Evolutionary conservation across 2,113 vertebrate genomes (phyloP).

Genomic region (Passer montanus): DNA sequence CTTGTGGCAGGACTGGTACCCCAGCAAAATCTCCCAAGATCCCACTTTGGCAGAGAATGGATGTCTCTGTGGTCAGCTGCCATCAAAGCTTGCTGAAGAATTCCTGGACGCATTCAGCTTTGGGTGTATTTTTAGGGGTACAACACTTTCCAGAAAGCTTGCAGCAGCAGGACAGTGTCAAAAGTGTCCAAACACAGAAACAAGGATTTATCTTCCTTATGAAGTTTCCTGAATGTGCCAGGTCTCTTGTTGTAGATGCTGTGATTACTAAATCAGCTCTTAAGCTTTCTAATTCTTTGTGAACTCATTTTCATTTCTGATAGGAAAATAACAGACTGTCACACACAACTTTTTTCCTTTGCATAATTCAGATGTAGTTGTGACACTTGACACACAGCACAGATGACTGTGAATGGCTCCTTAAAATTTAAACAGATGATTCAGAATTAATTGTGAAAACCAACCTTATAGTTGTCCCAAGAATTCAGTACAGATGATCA

Average conservation of each 20-base stretch:
- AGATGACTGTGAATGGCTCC: slow-evolving; percentile 31
- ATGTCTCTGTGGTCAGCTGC: background rate
- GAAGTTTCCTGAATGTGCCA: background rate
- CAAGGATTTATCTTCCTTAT: background rate
- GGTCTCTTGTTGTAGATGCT: background rate
- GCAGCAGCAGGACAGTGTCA: background rate
- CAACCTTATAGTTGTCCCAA: background rate
- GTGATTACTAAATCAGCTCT: slow-evolving; percentile 16
- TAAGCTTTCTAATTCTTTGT: slow-evolving; percentile 3
- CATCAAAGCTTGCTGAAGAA: background rate
- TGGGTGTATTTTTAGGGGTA: background rate
- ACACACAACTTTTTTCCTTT: slow-evolving; percentile 10
- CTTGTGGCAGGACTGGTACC: background rate
- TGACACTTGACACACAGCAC: slow-evolving; percentile 43
- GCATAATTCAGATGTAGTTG: slow-evolving; percentile 40
- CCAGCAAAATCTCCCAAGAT: background rate
- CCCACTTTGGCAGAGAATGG: background rate
- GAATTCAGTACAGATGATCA: background rate
- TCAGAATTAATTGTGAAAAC: slow-evolving; percentile 36
- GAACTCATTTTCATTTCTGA: slow-evolving; percentile 41
- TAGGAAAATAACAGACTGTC: slow-evolving; percentile 63
- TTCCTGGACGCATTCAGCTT: background rate
- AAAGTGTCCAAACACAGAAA: background rate
- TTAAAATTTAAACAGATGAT: slow-evolving; percentile 47
- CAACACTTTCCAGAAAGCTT: background rate